These are phyloP conservation scores for Ceratina japonica DNA, from an alignment of 1,140 invertebrate genomes.

Conservation along the genomic window DNA sequence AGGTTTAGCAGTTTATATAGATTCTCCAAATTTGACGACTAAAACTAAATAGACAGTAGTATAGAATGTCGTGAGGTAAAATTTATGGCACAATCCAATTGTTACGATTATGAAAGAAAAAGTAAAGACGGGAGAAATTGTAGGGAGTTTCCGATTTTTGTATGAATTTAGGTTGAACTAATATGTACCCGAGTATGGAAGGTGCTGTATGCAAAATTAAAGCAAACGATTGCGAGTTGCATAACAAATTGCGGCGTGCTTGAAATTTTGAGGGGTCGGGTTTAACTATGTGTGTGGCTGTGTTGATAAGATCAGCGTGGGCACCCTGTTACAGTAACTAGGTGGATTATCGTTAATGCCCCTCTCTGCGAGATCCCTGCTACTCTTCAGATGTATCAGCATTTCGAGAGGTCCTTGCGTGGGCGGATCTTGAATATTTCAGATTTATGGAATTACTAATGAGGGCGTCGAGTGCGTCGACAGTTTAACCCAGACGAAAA, in stretches of 20 bases:
- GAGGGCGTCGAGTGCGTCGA: neutral
- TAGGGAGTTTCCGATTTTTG: too few species aligned
- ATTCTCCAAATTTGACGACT: neutral
- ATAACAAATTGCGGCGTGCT: neutral
- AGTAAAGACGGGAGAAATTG: too few species aligned
- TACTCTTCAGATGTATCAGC: neutral
- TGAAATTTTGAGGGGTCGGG: neutral
- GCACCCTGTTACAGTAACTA: neutral
- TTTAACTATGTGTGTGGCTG: neutral
- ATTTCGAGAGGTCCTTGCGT: neutral
- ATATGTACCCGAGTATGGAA: neutral
- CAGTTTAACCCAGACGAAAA: neutral
- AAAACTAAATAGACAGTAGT: too few species aligned
- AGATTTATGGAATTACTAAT: neutral
- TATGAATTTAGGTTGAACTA: too few species aligned
- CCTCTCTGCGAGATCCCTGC: neutral
- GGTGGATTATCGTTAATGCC: neutral
- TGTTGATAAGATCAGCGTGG: neutral
- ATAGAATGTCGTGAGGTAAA: too few species aligned
- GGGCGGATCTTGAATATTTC: neutral
- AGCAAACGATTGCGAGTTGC: neutral
- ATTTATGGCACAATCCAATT: too few species aligned
- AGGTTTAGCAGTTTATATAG: neutral
- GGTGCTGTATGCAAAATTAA: neutral
- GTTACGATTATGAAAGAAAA: too few species aligned